Conservation (phyloP, 2,888 invertebrate genomes). For the Nasonovia ribisnigri region DNA sequence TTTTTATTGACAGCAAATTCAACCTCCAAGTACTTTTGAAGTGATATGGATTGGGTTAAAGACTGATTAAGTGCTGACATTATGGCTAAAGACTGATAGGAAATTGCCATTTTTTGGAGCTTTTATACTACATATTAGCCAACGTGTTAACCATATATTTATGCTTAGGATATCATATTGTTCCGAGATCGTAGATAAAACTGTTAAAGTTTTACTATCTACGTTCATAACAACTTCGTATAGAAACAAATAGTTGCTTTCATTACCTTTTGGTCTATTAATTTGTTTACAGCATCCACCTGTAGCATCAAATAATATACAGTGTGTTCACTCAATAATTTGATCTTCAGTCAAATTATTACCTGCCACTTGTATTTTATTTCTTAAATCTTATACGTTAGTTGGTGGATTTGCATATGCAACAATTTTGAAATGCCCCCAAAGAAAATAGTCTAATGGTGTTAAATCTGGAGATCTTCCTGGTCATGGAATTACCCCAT, state of each 20-base stretch:
- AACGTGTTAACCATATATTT: not conserved
- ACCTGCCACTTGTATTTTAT: no score
- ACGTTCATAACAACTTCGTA: not conserved
- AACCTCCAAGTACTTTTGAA: not conserved
- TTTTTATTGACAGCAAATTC: not conserved
- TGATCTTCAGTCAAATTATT: no score
- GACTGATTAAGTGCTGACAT: not conserved
- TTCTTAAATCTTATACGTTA: no score
- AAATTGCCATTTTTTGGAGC: not conserved
- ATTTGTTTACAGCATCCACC: not conserved
- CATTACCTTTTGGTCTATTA: not conserved
- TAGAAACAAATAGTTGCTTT: not conserved
- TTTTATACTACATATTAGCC: not conserved
- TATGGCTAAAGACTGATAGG: not conserved
- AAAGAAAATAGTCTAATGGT: no score
- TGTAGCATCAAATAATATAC: no score
- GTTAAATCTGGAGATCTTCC: no score
- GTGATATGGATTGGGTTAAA: not conserved
- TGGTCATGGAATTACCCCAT: not conserved
- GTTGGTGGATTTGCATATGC: no score
- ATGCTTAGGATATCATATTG: not conserved
- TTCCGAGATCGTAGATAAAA: not conserved
- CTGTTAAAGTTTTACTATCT: not conserved
- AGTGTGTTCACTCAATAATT: no score
- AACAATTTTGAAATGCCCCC: no score